Percentiles rank a stretch among this genome's conserved stretches.
Conservation (phyloP, 2,888 invertebrate genomes). For the Dolomedes plantarius region DNA sequence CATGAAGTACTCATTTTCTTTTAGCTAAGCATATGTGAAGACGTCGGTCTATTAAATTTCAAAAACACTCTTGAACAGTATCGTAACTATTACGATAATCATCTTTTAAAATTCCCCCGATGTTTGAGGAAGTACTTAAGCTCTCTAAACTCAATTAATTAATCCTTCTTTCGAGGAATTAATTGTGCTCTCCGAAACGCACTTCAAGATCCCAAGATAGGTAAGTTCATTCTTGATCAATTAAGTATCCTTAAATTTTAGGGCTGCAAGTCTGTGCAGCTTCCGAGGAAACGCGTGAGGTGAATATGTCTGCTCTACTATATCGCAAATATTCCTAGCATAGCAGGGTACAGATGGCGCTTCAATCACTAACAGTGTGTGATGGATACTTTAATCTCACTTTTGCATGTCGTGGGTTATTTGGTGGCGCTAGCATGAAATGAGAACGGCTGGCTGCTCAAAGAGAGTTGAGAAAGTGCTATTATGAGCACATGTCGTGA, state of each 20-base stretch:
- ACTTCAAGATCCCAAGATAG: neutral
- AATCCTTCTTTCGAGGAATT: neutral
- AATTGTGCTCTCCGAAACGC: neutral
- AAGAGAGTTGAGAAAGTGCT: conserved; percentile 4
- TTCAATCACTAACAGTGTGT: neutral
- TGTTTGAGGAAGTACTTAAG: neutral
- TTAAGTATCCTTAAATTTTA: neutral
- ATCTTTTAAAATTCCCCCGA: neutral
- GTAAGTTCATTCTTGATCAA: conserved; percentile 17
- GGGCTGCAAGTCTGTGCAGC: neutral
- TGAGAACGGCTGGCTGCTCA: neutral
- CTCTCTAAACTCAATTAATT: neutral
- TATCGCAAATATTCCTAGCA: neutral
- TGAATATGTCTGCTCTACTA: neutral
- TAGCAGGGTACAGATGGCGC: neutral
- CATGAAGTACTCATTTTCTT: too few relatives aligned
- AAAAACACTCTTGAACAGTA: neutral
- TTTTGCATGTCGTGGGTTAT: conserved; percentile 37
- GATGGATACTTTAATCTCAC: conserved; percentile 26
- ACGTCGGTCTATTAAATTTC: too few relatives aligned
- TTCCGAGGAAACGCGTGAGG: neutral
- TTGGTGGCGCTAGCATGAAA: conserved; percentile 13
- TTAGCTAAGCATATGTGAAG: too few relatives aligned
- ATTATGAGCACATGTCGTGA: conserved; percentile 27
- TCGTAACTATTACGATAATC: neutral